Base-by-base conservation (phyloP, 2,797 vertebrate genomes). In the Furcifer pardalis region DNA sequence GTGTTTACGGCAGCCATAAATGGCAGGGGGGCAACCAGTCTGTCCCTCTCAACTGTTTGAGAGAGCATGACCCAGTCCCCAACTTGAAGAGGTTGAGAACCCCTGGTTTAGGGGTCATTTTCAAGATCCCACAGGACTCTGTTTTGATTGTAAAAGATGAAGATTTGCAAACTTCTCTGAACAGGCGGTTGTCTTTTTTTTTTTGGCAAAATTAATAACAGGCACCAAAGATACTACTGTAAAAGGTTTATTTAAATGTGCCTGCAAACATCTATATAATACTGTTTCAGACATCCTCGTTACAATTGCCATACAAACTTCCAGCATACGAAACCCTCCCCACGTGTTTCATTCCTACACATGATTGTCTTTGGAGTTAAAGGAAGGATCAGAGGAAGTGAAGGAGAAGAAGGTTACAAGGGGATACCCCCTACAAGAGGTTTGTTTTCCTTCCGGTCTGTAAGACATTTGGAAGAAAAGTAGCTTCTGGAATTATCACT, bases 291-390 rank as follows among this genome's bases (percentile, higher is more conserved):
- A 84, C 84, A 62, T 35, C 9, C 25, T 35, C 10, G 84, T 52
- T 90, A 86, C 91, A 94, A 88, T 84, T 65, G n/a, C 87, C 79
- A 92, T 94, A 95, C 92, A 93, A 92, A 93, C 88, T 23, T 1
- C 89, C 91, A 81, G 85, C 56, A 44, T 96, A 95, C 89, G 93
- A 95, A 96, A 95, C 87, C 91, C 91, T 76, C 35, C 32, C 86
- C 74, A 4, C 1, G 79, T 4, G 12, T 86, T 77, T 85, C 91
- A 89, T 93, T 91, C 74, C 23, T 68, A 46, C 81, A n/a, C 94
- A 90, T 95, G 96, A 96, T 96, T 96, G 96, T 96, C 95, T 89
- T 83, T 4, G 0, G 87, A 81, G 2, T 92, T 85, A 87, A 82
- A 81, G 85, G 84, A n/a, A 56, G 52, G 79, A 89, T 63, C 77